These are phyloP conservation scores for Thripadectes ignobilis DNA, from an alignment of 2,797 vertebrate genomes.

Conservation along the genomic window DNA sequence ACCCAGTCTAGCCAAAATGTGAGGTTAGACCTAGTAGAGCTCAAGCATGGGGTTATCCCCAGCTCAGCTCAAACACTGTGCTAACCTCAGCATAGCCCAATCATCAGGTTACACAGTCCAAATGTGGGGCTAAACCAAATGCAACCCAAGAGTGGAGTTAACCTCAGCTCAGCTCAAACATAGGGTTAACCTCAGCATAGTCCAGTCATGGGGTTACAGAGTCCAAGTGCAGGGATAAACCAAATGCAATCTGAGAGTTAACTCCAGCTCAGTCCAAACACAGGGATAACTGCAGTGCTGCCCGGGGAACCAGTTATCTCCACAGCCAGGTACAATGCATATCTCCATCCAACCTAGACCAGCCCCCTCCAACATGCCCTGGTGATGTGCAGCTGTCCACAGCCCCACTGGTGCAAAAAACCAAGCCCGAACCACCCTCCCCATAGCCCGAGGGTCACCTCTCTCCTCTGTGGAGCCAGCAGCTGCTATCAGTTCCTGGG, in stretches of 20 bases:
- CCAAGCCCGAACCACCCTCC: neutral
- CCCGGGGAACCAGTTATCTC: neutral
- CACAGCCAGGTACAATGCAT: neutral
- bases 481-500: neutral
- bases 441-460: neutral
- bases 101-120: neutral
- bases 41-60: neutral
- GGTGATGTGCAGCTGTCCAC: neutral
- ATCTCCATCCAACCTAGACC: neutral
- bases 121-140: neutral
- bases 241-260: neutral
- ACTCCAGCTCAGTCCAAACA: neutral
- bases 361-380: accelerated
- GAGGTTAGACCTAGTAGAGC: neutral
- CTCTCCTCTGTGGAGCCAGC: neutral
- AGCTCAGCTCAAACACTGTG: neutral
- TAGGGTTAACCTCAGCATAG: neutral
- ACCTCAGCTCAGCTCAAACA: neutral
- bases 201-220: too few relatives aligned
- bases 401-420: neutral
- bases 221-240: neutral
- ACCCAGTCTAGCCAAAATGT: neutral
- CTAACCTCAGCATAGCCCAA: neutral
- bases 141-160: neutral
- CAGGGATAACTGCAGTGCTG: accelerated